Conservation (phyloP, 2,888 invertebrate species). For the Gari tellinella region DNA sequence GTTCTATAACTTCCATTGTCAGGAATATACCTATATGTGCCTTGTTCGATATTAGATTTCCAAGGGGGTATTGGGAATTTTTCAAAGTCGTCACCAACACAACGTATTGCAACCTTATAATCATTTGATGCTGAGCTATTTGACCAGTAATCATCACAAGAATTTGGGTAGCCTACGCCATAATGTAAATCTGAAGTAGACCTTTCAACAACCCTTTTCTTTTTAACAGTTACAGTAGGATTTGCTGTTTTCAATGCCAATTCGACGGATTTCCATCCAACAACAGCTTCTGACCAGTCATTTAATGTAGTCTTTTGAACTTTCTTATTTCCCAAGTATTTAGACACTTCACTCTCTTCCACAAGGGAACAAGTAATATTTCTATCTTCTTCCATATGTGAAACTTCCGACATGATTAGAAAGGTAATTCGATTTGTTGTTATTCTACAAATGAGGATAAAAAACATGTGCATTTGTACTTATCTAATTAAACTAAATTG, state of each 20-base stretch:
- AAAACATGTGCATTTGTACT: too few species aligned
- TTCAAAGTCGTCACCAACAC: slow-evolving; percentile 69
- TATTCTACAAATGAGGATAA: too few species aligned
- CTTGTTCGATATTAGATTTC: slow-evolving; percentile 79
- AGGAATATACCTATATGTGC: slow-evolving; percentile 76
- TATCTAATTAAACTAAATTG: too few species aligned
- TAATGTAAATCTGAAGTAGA: slow-evolving; percentile 49
- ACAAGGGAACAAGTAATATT: slow-evolving; percentile 45
- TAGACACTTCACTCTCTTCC: slow-evolving; percentile 55
- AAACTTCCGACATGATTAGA: slow-evolving; percentile 29
- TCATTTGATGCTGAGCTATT: slow-evolving; percentile 33
- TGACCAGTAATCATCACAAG: slow-evolving; percentile 54
- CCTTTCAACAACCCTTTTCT: slow-evolving; percentile 50
- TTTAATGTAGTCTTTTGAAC: slow-evolving; percentile 44
- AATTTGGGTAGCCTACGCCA: slow-evolving; percentile 24
- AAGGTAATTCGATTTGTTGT: too few species aligned
- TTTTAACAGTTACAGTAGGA: slow-evolving; percentile 39
- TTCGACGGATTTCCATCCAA: slow-evolving; percentile 67
- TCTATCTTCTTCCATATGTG: slow-evolving; percentile 57
- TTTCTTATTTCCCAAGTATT: slow-evolving; percentile 44
- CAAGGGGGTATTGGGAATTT: slow-evolving; percentile 64
- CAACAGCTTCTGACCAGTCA: slow-evolving; percentile 70
- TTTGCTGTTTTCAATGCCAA: slow-evolving; percentile 45
- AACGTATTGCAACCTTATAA: slow-evolving; percentile 58
- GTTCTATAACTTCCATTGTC: slow-evolving; percentile 77